Conservation (phyloP, 2,888 invertebrate species). For the Drosophila mayaguana region DNA sequence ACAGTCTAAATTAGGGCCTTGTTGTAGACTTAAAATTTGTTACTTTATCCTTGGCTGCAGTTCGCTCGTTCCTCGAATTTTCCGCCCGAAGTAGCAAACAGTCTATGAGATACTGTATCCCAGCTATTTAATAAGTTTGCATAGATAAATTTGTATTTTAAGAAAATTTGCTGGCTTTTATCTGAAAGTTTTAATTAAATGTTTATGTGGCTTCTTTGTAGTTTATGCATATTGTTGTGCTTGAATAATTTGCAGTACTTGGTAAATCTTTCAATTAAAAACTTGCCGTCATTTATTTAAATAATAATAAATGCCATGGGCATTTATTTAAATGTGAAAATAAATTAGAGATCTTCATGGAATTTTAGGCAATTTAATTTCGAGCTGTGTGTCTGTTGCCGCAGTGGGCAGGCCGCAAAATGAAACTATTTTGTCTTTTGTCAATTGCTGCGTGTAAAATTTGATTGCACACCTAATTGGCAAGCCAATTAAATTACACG, state of each 20-base stretch:
- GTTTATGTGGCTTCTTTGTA: slow-evolving; percentile 15
- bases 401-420: not conserved
- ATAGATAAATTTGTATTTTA: slow-evolving; percentile 10
- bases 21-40: slow-evolving; percentile 20
- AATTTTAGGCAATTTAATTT: not conserved
- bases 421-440: not conserved
- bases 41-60: slow-evolving; percentile 14
- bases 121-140: slow-evolving; percentile 18
- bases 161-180: slow-evolving; percentile 20
- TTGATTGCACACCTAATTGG: slow-evolving; percentile 8
- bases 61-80: slow-evolving; percentile 13
- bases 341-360: not conserved
- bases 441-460: not conserved
- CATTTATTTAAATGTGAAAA: not conserved
- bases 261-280: slow-evolving; percentile 8
- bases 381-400: not conserved
- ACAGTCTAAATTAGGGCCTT: slow-evolving; percentile 28
- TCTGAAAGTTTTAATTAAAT: slow-evolving; percentile 58
- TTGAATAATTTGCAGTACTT: slow-evolving; percentile 24
- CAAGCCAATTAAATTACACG: slow-evolving; percentile 50
- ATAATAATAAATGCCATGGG: not conserved
- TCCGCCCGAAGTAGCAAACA: slow-evolving; percentile 14
- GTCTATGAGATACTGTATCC: slow-evolving; percentile 6
- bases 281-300: not conserved
- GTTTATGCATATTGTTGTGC: slow-evolving; percentile 22